Percentiles rank a stretch among this genome's conserved stretches.
Conservation (phyloP, 2,888 invertebrate genomes). For the Idaea aversata region DNA sequence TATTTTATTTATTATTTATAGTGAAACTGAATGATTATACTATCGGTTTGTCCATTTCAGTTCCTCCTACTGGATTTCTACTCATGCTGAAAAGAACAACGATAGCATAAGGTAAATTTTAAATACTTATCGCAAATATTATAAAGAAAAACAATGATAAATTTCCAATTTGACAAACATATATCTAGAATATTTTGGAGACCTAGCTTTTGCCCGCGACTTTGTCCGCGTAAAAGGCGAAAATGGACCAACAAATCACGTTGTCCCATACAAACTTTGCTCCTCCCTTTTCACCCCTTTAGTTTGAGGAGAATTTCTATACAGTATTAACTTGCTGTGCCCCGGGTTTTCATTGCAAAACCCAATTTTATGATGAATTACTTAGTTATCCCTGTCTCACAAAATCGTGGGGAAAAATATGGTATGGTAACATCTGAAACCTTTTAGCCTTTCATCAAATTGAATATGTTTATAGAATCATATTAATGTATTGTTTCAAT, state of each 20-base stretch:
- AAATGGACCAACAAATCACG: too few species aligned
- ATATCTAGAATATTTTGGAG: constrained; percentile 57
- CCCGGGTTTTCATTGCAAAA: neutral
- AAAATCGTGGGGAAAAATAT: constrained; percentile 55
- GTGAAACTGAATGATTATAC: neutral
- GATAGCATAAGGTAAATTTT: neutral
- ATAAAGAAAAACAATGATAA: too few species aligned
- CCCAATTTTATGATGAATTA: constrained; percentile 45
- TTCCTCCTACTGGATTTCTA: neutral
- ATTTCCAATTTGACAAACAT: constrained; percentile 53
- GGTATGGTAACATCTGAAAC: constrained; percentile 58
- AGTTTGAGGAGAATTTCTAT: too few species aligned
- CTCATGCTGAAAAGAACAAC: neutral
- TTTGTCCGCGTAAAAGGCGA: too few species aligned
- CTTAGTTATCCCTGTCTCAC: constrained; percentile 67
- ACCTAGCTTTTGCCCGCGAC: constrained; percentile 27
- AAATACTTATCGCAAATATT: neutral
- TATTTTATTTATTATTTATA: neutral
- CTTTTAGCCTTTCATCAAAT: neutral
- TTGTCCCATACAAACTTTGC: too few species aligned
- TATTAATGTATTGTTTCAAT: neutral
- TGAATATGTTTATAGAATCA: neutral
- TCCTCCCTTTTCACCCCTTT: too few species aligned
- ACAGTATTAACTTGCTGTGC: too few species aligned
- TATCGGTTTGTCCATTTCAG: neutral